A percentile compares a stretch with the other conserved stretches of the same genome.
Conservation (phyloP, 2,113 vertebrate genomes). For the Thinocorus orbignyianus region DNA sequence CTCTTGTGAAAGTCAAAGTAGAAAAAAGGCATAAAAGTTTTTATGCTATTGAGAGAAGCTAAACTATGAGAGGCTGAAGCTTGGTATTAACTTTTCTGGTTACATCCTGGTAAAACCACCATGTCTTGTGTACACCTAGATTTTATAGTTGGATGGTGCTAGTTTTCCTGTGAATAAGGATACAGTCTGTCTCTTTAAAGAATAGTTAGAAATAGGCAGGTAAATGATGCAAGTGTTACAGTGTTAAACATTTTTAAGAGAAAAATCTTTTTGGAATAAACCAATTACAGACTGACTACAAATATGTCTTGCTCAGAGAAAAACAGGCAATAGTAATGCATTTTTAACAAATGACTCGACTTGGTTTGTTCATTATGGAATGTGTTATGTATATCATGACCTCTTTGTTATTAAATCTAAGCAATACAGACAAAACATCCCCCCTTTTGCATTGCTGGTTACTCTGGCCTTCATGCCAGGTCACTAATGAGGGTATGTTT, state of each 20-base stretch:
- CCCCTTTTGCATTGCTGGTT: neutral
- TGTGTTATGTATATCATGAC: neutral
- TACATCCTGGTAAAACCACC: neutral
- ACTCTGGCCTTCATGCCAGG: neutral
- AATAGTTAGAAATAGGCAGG: neutral
- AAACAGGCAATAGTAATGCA: neutral
- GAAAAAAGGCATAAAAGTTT: too few species aligned
- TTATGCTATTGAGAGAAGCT: neutral
- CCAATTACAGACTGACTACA: neutral
- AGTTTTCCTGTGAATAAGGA: neutral
- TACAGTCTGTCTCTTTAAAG: neutral
- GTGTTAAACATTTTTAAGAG: neutral
- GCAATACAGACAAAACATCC: neutral
- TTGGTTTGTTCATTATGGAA: neutral
- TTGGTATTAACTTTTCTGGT: neutral
- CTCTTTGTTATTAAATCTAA: neutral
- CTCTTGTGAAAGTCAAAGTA: too few species aligned
- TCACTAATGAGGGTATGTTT: neutral
- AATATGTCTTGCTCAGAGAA: neutral
- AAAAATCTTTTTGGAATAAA: neutral
- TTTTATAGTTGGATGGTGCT: neutral
- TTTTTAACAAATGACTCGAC: neutral
- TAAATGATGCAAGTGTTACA: neutral
- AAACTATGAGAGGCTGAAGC: neutral
- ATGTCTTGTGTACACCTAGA: neutral